Percentiles rank a stretch among this genome's conserved stretches.
These are phyloP conservation scores for Protaetia brevitarsis DNA, from an alignment of 1,140 invertebrate genomes.

Conservation along the genomic window DNA sequence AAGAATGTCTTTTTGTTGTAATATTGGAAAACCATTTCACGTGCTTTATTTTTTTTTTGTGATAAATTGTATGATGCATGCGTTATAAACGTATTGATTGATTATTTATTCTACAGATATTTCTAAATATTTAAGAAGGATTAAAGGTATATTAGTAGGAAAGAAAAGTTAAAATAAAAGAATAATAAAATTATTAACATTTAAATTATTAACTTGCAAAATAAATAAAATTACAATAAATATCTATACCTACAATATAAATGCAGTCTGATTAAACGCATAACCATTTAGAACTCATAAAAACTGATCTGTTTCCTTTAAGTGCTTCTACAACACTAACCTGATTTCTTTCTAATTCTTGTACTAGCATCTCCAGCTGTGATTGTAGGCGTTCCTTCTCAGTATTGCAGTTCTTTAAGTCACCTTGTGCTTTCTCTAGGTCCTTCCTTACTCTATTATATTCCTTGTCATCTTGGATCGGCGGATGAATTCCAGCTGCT, in stretches of 20 bases:
- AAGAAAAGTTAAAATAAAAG: constrained; percentile 23
- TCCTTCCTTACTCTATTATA: constrained; percentile 67
- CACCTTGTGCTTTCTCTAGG: constrained; percentile 71
- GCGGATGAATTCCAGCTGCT: constrained; percentile 45
- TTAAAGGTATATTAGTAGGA: constrained; percentile 19
- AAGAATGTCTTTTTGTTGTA: too few species aligned
- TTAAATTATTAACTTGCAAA: too few species aligned
- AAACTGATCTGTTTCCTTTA: background rate
- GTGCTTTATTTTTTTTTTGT: too few species aligned
- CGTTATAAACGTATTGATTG: background rate
- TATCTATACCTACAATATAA: constrained; percentile 9
- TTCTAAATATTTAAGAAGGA: background rate
- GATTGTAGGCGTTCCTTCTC: constrained; percentile 85
- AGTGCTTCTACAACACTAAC: constrained; percentile 55
- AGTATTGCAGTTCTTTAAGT: constrained; percentile 69
- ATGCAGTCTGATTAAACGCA: background rate
- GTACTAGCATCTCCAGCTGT: constrained; percentile 88
- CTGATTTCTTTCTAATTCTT: constrained; percentile 91
- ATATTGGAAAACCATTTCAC: too few species aligned
- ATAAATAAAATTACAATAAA: constrained; percentile 3
- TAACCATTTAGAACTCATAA: background rate
- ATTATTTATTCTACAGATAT: background rate
- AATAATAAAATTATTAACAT: background rate
- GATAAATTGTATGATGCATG: too few species aligned
- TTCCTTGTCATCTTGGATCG: constrained; percentile 57